These are phyloP conservation scores for Syrista parreyssii DNA, from an alignment of 2,888 invertebrate genomes.

Conservation along the genomic window DNA sequence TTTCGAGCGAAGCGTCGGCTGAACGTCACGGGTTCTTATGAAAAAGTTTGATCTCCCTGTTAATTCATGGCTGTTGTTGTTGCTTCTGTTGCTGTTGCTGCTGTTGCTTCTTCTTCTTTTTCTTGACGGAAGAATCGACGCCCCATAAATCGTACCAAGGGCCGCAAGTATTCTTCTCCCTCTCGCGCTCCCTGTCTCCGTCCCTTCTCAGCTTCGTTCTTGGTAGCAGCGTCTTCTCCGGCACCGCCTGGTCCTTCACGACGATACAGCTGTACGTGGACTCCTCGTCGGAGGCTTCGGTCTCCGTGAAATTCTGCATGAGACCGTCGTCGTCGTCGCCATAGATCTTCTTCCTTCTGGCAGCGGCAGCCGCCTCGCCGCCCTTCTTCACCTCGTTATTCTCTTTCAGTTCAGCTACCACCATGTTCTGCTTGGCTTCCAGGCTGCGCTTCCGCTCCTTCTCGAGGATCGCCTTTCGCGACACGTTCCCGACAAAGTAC, in stretches of 20 bases:
- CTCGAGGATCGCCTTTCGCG: conserved; percentile 61
- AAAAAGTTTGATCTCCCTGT: too few relatives aligned
- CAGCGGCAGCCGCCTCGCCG: conserved; percentile 16
- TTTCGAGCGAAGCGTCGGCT: too few relatives aligned
- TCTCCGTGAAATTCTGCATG: conserved; percentile 58
- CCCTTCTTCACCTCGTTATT: conserved; percentile 58
- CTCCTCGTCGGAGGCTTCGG: conserved; percentile 64
- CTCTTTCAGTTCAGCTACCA: conserved; percentile 61
- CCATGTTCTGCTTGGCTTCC: conserved; percentile 61
- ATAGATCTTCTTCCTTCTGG: conserved; percentile 53
- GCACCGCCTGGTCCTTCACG: conserved; percentile 77
- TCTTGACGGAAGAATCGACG: conserved; percentile 75
- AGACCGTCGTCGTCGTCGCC: conserved; percentile 55
- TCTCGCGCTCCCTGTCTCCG: conserved; percentile 61
- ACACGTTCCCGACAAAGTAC: conserved; percentile 61
- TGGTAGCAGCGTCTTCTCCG: conserved; percentile 70
- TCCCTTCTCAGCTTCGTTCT: conserved; percentile 77
- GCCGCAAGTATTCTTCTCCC: conserved; percentile 77
- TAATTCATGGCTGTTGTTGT: too few relatives aligned
- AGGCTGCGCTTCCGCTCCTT: conserved; percentile 61
- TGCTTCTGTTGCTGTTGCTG: neutral
- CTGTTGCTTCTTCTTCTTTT: conserved; percentile 65
- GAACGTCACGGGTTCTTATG: too few relatives aligned
- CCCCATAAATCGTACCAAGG: conserved; percentile 93
- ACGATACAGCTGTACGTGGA: conserved; percentile 77